phyloP scores from a whole-genome alignment of 2,113 vertebrate genomes.

The Lichenostomus cassidix region DNA sequence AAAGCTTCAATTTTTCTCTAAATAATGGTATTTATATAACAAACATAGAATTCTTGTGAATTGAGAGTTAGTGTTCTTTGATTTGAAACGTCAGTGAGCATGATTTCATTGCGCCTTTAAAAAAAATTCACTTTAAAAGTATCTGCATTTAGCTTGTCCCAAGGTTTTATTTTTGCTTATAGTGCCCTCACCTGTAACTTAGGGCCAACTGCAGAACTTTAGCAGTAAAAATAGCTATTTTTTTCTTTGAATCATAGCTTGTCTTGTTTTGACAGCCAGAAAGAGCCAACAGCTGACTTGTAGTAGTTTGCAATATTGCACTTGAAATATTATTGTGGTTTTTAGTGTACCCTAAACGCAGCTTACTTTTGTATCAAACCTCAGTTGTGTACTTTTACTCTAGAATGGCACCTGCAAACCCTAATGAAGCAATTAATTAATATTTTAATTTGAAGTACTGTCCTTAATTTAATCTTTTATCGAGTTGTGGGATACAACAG shows the following conservation, averaged over 20 bases:
- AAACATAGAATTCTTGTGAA: neutral
- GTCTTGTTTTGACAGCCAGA: neutral
- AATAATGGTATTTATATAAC: neutral
- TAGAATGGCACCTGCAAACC: neutral
- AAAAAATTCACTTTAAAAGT: neutral
- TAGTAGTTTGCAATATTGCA: neutral
- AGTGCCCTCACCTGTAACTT: slow-evolving; percentile 65
- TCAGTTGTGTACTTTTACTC: neutral
- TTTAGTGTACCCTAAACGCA: neutral
- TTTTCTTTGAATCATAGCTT: neutral
- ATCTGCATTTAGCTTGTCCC: neutral
- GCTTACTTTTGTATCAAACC: neutral
- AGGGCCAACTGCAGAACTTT: slow-evolving; percentile 29
- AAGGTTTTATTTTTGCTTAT: slow-evolving; percentile 48
- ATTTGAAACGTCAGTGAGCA: neutral
- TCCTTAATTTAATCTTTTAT: neutral
- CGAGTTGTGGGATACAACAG: neutral
- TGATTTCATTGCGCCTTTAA: neutral
- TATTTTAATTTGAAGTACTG: neutral
- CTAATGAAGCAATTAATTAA: neutral
- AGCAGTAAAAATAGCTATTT: neutral
- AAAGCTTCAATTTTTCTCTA: neutral
- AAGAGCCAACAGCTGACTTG: neutral
- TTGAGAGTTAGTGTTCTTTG: neutral
- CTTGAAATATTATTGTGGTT: neutral